Evolutionary conservation across 2,797 vertebrate genomes (phyloP).

Genomic region (Gymnopithys bicolor): DNA sequence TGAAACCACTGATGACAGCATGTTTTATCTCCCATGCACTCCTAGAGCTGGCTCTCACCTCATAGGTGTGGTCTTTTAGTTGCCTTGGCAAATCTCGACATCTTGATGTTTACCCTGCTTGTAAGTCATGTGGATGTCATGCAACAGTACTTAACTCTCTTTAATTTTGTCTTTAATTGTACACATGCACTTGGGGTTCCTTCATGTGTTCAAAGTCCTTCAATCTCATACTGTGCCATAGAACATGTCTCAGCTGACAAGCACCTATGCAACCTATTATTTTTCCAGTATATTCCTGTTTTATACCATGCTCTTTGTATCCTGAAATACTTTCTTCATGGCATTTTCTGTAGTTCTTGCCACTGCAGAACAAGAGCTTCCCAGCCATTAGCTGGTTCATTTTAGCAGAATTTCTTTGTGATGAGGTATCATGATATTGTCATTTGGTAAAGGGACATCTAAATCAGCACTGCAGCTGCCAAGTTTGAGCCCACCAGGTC

Average conservation of each 20-base stretch:
- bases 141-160: background rate
- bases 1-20: background rate
- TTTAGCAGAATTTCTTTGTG: background rate
- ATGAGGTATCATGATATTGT: background rate
- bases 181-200: background rate
- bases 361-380: background rate
- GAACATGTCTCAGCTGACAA: background rate
- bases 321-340: background rate
- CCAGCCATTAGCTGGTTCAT: background rate
- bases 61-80: slow-evolving; percentile 12
- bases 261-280: background rate
- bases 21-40: background rate
- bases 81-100: background rate
- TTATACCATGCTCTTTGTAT: background rate
- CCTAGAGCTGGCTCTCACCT: background rate
- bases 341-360: background rate
- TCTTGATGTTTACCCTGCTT: background rate
- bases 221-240: background rate
- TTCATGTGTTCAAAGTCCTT: background rate
- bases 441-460: background rate
- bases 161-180: slow-evolving; percentile 39
- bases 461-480: slow-evolving; percentile 17
- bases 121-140: slow-evolving; percentile 2
- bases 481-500: background rate
- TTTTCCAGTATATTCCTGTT: background rate